phyloP scores from a whole-genome alignment of 2,888 invertebrate species.

The Herminia tarsipennalis region DNA sequence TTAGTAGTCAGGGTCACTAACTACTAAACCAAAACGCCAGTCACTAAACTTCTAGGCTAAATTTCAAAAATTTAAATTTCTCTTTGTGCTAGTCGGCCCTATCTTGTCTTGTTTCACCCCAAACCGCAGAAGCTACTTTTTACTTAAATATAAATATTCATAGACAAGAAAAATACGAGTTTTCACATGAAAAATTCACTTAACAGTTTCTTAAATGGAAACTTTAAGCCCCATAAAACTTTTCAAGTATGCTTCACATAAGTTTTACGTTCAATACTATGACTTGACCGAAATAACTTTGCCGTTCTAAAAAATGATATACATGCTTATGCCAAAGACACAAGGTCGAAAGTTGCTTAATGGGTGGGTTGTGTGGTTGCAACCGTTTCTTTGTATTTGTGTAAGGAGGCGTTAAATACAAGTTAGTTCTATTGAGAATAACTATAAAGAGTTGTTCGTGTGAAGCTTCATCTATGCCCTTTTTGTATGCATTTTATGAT shows the following conservation, averaged over 20 bases:
- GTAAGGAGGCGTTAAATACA: constrained; percentile 72
- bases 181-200: constrained; percentile 74
- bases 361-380: neutral
- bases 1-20: too few relatives aligned
- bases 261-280: constrained; percentile 77
- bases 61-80: too few relatives aligned
- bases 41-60: too few relatives aligned
- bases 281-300: constrained; percentile 35
- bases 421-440: constrained; percentile 63
- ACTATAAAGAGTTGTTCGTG: constrained; percentile 68
- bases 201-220: constrained; percentile 71
- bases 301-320: neutral
- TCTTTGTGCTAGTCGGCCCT: too few relatives aligned
- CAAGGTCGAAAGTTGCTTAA: constrained; percentile 5
- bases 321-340: fast-evolving
- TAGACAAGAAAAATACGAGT: constrained; percentile 45
- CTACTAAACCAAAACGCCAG: too few relatives aligned
- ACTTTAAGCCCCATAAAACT: constrained; percentile 81
- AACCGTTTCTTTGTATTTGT: constrained; percentile 1
- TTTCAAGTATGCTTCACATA: constrained; percentile 80
- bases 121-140: too few relatives aligned
- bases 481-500: constrained; percentile 53
- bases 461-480: constrained; percentile 55
- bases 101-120: too few relatives aligned
- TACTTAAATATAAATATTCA: constrained; percentile 13